Evolutionary conservation across 2,888 invertebrate genomes (phyloP), one percentile per base, ranked within the genome.

Genomic region (Cerastis leucographa): DNA sequence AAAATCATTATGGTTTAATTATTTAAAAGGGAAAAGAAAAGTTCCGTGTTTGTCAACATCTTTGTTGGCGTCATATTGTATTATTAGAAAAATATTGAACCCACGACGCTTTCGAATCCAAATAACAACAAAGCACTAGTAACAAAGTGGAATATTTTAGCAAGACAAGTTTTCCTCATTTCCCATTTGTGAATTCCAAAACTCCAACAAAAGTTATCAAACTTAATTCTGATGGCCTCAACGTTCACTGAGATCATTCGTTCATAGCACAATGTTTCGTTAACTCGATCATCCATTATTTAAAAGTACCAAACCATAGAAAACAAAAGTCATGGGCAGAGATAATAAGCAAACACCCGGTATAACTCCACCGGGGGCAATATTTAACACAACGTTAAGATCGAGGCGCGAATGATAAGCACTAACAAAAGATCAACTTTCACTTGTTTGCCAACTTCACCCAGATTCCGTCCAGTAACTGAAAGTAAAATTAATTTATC

Each of bases 391-490:
- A 67, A 71, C 69, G 35, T 79, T 80, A 71, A 80, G 81, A 88
- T 81, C 80, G 84, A 80, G 83, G 49, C 65, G 74, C 81, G 69
- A 85, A 88, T 84, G 86, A 82, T 87, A 87, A 87, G 85, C 69
- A 54, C 68, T 62, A 79, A 83, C 83, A 78, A 85, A 85, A 85
- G 83, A 85, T 85, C 78, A 78, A 88, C 87, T 86, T 89, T 88
- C 86, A 71, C 85, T 89, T 78, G 70, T 80, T 85, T 59, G 22
- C 78, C 22, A 74, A 85, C 82, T 73, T 78, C 51, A 42, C 54
- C 71, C 71, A 79, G 79, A 76, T 79, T 74, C 59, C 46, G n/a
- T 70, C 59, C 65, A 51, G 66, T 25, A 74, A 69, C 74, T 72
- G 80, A 84, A 84, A 84, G 80, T 74, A 73, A 80, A 76, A 80